Base-by-base conservation (phyloP, 1,140 invertebrate genomes). In the Drosophila sucinea region DNA sequence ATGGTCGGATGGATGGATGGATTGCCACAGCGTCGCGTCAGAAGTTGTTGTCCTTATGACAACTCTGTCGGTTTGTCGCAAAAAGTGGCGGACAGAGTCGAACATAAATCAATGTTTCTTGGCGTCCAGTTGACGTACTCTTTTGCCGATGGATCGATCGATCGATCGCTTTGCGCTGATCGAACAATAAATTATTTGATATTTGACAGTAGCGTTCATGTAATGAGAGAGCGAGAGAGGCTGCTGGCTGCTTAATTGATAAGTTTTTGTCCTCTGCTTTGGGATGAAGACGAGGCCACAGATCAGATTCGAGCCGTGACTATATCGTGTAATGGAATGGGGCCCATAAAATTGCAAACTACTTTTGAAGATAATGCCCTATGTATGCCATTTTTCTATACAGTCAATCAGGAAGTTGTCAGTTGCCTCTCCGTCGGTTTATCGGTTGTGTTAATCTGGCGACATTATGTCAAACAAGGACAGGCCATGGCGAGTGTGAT, bases 401-500 rank as follows among this genome's bases (percentile, higher is more conserved):
- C 44, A 10, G 8, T 11, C 44, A 25, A 51, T 51, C 44, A 51
- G 44, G 8, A 51, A 51, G 44, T 27, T 25, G 44, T 51, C n/a
- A 27, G 23, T 51, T 51, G 70, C 27, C 17, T 17, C 17, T 35
- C 51, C 29, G 47, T 10, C 17, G 78, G 70, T 90, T 89, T 89
- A 89, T 89, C 84, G 63, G 47, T 64, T 74, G 74, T 89, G 80
- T 90, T 89, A 89, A 89, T 89, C 84, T 89, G 84, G 81, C 66
- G 78, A 78, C 81, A 89, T 89, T 89, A 89, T 89, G 84, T 89
- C 84, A 89, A 84, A 84, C 84, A 89, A 79, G 85, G 73, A 89
- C 77, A 70, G 70, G 44, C 77, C 57, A 60, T 64, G 71, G 51
- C 44, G 60, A 60, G 69, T 73, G 64, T 70, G 60, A 58, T 71